Evolutionary conservation across 1,140 invertebrate genomes (phyloP), one percentile per base, ranked within the genome.

Genomic region (Drosophila mayri): DNA sequence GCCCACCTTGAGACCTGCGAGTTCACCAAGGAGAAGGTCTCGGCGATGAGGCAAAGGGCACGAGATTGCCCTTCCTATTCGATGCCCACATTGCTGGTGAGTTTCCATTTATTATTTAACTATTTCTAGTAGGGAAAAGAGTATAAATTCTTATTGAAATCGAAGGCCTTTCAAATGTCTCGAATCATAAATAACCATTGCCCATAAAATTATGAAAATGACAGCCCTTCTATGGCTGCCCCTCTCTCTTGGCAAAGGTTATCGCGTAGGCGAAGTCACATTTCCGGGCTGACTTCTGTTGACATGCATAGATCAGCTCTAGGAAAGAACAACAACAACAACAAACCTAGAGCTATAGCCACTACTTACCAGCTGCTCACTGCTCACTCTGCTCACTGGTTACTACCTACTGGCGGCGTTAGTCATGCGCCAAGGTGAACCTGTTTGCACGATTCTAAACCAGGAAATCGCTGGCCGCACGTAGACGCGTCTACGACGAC

Each of bases 1-100:
- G 98, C 99, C 30, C 98, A 99, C 93, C 94, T 98, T 81, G 96
- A 98, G 91, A 99, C 98, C 58, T 99, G 98, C 94, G 98, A 98
- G 92, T 99, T 98, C 92, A 99, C 98, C 71, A 95, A 96, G 85
- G 97, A 98, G 85, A 98, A 98, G 93, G 97, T 99, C 54, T 95
- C 96, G n/a, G 96, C 97, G 10, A 96, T 98, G 94, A 94, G 98
- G 72, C 95, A 96, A 58, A 94, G 96, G 52, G 97, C 98, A 22
- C 94, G 97, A 74, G 96, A 97, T 66, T 96, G 97, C 76, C 97
- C 97, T 59, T 96, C 96, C 88, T 99, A 97, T 94, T 95, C 95
- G 72, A 95, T 94, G 93, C 94, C 94, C 57, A 97, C 97, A 81
- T 95, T 92, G 78, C 66, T 92, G 91, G 91, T 92, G 57, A 92